These are phyloP conservation scores for Mobula hypostoma DNA, from an alignment of 2,113 vertebrate species.

Conservation along the genomic window DNA sequence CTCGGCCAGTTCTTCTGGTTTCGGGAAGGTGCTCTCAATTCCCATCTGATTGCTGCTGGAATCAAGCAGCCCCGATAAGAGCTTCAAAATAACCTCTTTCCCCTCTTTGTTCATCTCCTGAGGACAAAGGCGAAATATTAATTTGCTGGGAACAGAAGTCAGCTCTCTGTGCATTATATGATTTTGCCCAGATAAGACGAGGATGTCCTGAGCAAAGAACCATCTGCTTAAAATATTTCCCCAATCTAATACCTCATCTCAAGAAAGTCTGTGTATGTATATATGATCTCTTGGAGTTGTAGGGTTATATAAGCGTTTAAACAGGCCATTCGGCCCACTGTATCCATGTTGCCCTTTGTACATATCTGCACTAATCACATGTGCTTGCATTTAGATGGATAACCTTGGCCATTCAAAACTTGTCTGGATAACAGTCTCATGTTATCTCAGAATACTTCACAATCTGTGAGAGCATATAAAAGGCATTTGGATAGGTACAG, in stretches of 20 bases:
- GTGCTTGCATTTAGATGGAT: too few relatives aligned
- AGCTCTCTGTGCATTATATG: background rate
- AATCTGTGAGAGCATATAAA: too few relatives aligned
- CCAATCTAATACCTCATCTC: background rate
- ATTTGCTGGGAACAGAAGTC: background rate
- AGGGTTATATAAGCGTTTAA: too few relatives aligned
- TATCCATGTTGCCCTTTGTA: too few relatives aligned
- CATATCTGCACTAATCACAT: too few relatives aligned
- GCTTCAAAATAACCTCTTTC: slow-evolving; percentile 69
- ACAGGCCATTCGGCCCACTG: too few relatives aligned
- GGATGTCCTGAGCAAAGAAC: background rate
- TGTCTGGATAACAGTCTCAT: too few relatives aligned
- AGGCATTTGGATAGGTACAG: too few relatives aligned
- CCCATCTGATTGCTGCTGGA: slow-evolving; percentile 54
- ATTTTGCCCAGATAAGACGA: background rate
- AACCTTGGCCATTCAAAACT: too few relatives aligned
- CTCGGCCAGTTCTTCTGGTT: slow-evolving; percentile 59
- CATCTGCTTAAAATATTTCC: background rate
- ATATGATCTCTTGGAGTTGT: too few relatives aligned
- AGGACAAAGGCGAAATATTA: background rate
- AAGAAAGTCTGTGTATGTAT: too few relatives aligned
- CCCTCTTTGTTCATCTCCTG: slow-evolving; percentile 70
- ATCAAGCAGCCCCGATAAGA: slow-evolving; percentile 68
- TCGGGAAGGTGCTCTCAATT: slow-evolving; percentile 44
- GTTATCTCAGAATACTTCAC: too few relatives aligned